Evolutionary conservation across 1,140 invertebrate genomes (phyloP).

Genomic region (Physella acuta): DNA sequence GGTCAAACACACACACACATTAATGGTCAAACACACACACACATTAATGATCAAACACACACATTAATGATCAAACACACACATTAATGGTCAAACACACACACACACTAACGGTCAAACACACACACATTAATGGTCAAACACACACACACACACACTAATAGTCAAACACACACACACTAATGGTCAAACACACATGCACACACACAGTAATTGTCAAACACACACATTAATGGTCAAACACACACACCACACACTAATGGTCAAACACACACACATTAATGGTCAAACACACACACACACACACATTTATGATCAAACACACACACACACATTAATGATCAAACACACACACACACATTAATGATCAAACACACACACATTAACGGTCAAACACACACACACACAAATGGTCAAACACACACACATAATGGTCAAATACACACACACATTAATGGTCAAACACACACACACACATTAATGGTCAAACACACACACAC

Average conservation of each 20-base stretch:
- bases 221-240: conserved; percentile 4
- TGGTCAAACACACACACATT: conserved; percentile 11
- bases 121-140: conserved; percentile 2
- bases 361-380: too few species aligned
- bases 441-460: neutral
- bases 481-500: too few species aligned
- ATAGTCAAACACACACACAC: conserved; percentile 9
- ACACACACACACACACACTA: neutral
- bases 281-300: too few species aligned
- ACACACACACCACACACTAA: neutral
- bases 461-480: conserved; percentile 16
- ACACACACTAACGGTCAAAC: too few species aligned
- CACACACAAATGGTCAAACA: conserved; percentile 3
- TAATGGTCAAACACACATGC: too few species aligned
- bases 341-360: conserved; percentile 15
- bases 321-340: neutral
- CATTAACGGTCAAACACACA: too few species aligned
- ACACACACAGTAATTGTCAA: too few species aligned
- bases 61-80: neutral
- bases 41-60: too few species aligned
- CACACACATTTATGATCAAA: conserved; percentile 2
- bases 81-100: conserved; percentile 3
- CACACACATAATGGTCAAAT: too few species aligned
- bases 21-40: neutral
- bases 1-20: conserved; percentile 11